Percentiles rank a stretch among this genome's conserved stretches.
phyloP scores from a whole-genome alignment of 2,888 invertebrate genomes.

The Lepetodrilus schrolli region DNA sequence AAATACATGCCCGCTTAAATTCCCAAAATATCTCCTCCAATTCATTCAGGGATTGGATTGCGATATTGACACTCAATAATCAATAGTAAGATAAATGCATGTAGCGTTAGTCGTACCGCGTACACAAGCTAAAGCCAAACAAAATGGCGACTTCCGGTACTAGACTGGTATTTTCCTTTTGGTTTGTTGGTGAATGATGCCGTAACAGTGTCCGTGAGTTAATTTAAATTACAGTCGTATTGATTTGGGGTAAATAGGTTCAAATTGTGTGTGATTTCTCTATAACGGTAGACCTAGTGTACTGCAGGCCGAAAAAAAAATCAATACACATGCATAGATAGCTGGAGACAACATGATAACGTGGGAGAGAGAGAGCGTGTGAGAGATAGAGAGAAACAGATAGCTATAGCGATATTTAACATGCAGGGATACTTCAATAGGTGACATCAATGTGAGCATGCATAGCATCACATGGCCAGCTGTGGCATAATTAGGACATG shows the following conservation, averaged over 20 bases:
- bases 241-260: constrained; percentile 21
- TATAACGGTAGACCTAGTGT: constrained; percentile 10
- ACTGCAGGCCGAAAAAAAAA: neutral
- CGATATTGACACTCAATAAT: too few relatives aligned
- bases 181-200: neutral
- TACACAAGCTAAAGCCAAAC: too few relatives aligned
- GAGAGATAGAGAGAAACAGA: neutral
- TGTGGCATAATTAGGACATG: neutral
- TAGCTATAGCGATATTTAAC: too few relatives aligned
- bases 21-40: too few relatives aligned
- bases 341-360: neutral
- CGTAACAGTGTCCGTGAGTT: neutral
- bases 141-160: constrained; percentile 25
- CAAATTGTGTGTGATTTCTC: constrained; percentile 24
- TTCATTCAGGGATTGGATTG: too few relatives aligned
- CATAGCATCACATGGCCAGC: neutral
- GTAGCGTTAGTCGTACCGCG: too few relatives aligned
- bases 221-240: constrained; percentile 13
- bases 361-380: neutral
- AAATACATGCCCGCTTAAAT: too few relatives aligned
- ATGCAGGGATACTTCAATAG: constrained; percentile 9
- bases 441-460: too few relatives aligned
- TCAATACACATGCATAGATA: neutral
- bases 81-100: too few relatives aligned
- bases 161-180: neutral